These are phyloP conservation scores for Tricholaema leucomelas DNA, from an alignment of 2,113 vertebrate genomes.

Conservation along the genomic window DNA sequence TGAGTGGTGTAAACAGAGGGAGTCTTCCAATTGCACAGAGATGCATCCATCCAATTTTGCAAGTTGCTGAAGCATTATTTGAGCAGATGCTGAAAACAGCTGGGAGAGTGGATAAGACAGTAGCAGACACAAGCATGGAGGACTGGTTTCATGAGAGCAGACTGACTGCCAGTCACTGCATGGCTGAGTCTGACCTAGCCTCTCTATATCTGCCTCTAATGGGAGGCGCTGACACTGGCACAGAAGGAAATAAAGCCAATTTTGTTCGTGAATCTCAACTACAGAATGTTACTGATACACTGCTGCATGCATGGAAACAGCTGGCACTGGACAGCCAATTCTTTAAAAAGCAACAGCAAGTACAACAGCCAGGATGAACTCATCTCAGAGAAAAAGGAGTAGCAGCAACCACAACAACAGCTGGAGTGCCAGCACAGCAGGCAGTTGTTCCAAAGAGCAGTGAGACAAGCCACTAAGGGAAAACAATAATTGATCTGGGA, in stretches of 20 bases:
- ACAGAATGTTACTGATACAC: background rate
- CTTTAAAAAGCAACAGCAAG: background rate
- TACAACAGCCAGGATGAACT: background rate
- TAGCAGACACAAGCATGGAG: too few relatives aligned
- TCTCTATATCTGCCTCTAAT: background rate
- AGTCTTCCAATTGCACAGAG: background rate
- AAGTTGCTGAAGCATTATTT: background rate
- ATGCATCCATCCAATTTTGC: too few relatives aligned
- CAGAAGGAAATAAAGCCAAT: background rate
- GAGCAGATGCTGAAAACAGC: too few relatives aligned
- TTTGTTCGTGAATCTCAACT: background rate
- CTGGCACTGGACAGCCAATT: background rate
- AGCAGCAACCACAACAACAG: background rate
- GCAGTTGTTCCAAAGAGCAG: background rate
- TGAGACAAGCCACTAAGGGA: background rate
- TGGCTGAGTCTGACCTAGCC: background rate
- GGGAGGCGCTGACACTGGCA: background rate
- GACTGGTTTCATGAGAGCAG: too few relatives aligned
- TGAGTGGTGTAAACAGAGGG: background rate
- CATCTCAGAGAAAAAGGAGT: background rate
- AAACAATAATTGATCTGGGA: background rate
- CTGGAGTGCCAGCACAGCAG: background rate
- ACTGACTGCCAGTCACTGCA: too few relatives aligned
- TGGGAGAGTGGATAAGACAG: too few relatives aligned
- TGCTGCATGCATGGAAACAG: background rate